These are phyloP conservation scores for Protonibea diacanthus DNA, from an alignment of 2,797 vertebrate species.

Conservation along the genomic window DNA sequence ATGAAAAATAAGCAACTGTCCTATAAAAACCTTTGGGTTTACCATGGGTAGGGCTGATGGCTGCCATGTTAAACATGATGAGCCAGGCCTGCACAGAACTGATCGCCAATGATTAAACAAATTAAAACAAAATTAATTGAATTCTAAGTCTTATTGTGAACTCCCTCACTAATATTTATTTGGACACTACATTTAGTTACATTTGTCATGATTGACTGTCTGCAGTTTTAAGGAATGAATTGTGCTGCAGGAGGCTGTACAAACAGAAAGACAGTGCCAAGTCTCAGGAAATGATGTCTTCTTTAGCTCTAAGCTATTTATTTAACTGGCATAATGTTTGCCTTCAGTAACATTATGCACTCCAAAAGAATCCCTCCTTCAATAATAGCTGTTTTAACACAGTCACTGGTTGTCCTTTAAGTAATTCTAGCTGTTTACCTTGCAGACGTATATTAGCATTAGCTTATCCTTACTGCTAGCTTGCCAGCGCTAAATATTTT, in stretches of 20 bases:
- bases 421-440: background rate
- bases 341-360: background rate
- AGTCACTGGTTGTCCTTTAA: background rate
- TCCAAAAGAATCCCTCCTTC: background rate
- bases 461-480: background rate
- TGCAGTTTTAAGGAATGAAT: background rate
- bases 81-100: too few species aligned
- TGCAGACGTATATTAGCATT: background rate
- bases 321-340: background rate
- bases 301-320: background rate
- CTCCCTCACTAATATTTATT: too few species aligned
- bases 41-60: background rate
- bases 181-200: background rate
- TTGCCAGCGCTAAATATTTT: background rate
- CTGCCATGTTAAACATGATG: background rate
- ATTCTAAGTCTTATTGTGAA: too few species aligned
- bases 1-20: background rate
- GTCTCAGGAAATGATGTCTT: background rate
- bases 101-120: too few species aligned
- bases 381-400: background rate
- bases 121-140: too few species aligned
- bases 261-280: background rate
- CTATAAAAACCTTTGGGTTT: background rate
- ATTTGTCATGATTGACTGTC: background rate
- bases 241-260: background rate